Evolutionary conservation across 2,888 invertebrate genomes (phyloP), one percentile per base, ranked within the genome.

Genomic region (Ormia ochracea): DNA sequence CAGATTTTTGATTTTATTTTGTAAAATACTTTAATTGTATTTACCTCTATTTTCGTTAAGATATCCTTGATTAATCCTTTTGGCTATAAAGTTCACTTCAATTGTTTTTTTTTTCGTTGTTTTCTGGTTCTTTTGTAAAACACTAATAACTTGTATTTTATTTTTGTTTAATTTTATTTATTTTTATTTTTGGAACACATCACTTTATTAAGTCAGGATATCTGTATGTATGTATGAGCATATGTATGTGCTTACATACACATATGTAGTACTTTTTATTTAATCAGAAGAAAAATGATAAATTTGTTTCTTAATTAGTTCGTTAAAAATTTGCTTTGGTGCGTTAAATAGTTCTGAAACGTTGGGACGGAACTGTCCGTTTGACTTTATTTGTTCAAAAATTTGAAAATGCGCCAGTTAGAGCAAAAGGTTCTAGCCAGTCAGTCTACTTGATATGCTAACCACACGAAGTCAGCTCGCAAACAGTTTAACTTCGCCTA

Each of bases 401-500:
- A 58, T 58, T 69, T 66, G 43, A 61, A 69, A 74, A 69, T 76
- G 45, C 43, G 68, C 21, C 63, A 65, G 58, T 69, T 52, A 63
- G 61, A 45, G 36, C 73, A 43, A 76, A 41, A 76, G 48, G 50
- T 69, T 36, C 65, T 65, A n/a, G n/a, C n/a, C 56, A 45, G 1
- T 17, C 14, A n/a, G 50, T 52, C 26, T 65, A 59, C 76, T 66
- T 61, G 65, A 79, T 68, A 76, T 84, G 83, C 82, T 83, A 78
- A 84, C 85, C 83, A 83, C 81, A 83, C 85, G 85, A 84, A 85
- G 84, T 84, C 85, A 82, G 83, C 84, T 83, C 82, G 84, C 85
- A 83, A 84, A 88, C 87, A 88, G 86, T 86, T 87, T 84, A 83
- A 83, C 85, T 83, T 83, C 83, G 85, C 84, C 83, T 83, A 84